A percentile compares a stretch with the other conserved stretches of the same genome.
Conservation (phyloP, 1,140 invertebrate genomes). For the Chrysoperla carnea region DNA sequence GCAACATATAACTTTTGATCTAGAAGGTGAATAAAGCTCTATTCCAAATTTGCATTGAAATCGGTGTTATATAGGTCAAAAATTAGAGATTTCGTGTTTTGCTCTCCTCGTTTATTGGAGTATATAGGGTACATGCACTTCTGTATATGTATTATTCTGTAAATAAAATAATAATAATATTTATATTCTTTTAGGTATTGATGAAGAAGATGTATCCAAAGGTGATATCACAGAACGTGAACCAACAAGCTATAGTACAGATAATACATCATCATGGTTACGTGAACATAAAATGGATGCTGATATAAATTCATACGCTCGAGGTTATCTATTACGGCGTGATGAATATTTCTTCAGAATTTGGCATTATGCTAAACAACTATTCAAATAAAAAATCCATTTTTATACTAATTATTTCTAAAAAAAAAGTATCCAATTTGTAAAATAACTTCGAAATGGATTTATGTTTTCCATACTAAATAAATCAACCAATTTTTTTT, state of each 20-base stretch:
- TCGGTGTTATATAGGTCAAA: too few relatives aligned
- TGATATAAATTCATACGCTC: constrained; percentile 74
- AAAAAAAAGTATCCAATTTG: neutral
- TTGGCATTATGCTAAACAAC: constrained; percentile 68
- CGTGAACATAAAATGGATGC: constrained; percentile 83
- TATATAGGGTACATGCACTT: too few relatives aligned
- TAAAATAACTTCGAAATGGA: too few relatives aligned
- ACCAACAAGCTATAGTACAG: constrained; percentile 67
- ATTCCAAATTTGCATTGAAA: too few relatives aligned
- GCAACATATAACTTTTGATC: too few relatives aligned
- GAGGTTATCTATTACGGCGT: constrained; percentile 56
- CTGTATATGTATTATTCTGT: neutral
- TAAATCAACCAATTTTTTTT: too few relatives aligned
- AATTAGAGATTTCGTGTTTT: too few relatives aligned
- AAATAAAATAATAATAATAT: neutral
- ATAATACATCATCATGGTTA: constrained; percentile 86
- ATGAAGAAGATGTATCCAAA: constrained; percentile 29
- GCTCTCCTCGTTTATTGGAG: too few relatives aligned
- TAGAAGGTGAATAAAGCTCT: too few relatives aligned
- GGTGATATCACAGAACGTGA: constrained; percentile 35
- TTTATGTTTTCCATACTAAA: too few relatives aligned
- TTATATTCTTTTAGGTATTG: constrained; percentile 16
- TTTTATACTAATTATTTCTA: neutral
- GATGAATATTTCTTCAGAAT: constrained; percentile 92
- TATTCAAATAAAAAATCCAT: constrained; percentile 44